Percentiles rank a stretch among this genome's conserved stretches.
Conservation (phyloP, 92 coral and sea anemone species). For the Plumapathes pennacea region DNA sequence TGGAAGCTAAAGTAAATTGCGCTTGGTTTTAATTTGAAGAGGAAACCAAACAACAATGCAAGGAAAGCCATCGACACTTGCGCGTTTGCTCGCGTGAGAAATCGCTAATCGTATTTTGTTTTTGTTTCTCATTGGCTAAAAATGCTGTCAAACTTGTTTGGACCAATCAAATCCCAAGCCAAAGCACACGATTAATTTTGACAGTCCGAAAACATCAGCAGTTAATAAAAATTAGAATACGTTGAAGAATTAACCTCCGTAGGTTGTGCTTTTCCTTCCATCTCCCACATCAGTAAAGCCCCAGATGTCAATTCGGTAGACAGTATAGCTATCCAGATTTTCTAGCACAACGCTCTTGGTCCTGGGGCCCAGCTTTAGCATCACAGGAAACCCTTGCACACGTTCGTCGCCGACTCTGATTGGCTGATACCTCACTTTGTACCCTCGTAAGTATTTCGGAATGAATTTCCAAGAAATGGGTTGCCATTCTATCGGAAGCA, state of each 20-base stretch:
- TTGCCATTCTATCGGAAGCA: constrained; percentile 19
- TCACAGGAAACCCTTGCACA: not conserved
- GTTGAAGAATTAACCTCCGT: constrained; percentile 3
- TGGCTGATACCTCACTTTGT: constrained; percentile 2
- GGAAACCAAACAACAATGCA: too few species aligned
- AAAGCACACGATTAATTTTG: too few species aligned
- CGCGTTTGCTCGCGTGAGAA: too few species aligned
- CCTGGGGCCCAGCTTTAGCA: not conserved
- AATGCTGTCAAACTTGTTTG: too few species aligned
- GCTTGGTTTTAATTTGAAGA: too few species aligned
- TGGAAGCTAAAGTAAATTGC: too few species aligned
- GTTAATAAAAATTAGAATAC: too few species aligned
- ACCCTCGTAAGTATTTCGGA: constrained; percentile 6
- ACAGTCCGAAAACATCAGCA: too few species aligned
- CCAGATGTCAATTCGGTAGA: constrained; percentile 4
- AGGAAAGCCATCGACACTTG: too few species aligned
- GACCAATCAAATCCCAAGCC: too few species aligned
- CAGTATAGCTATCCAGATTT: not conserved
- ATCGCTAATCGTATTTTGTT: too few species aligned
- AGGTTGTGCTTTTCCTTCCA: not conserved
- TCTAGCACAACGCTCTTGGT: not conserved
- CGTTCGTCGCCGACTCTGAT: not conserved
- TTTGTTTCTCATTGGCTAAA: too few species aligned
- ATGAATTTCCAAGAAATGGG: constrained; percentile 2
- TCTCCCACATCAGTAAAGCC: not conserved